These are phyloP conservation scores for Diplazon laetatorius DNA, from an alignment of 2,888 invertebrate species.

Conservation along the genomic window DNA sequence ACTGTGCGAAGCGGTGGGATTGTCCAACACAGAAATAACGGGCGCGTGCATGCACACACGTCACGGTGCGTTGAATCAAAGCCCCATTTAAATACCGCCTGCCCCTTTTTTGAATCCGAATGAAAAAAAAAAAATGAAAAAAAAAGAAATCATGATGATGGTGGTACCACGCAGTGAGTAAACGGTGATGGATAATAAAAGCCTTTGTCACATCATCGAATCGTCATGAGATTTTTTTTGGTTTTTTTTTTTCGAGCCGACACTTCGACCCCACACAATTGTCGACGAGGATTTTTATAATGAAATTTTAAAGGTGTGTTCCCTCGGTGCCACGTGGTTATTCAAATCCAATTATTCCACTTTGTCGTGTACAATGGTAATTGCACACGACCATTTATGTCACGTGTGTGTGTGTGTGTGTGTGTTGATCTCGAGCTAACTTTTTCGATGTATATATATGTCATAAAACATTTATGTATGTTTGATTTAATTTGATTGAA, in stretches of 20 bases:
- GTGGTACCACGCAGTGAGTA: constrained; percentile 11
- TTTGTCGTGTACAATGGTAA: constrained; percentile 15
- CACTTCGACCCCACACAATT: background rate
- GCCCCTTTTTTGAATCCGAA: constrained; percentile 28
- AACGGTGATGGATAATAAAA: constrained; percentile 23
- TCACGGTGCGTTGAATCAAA: constrained; percentile 34
- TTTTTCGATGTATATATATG: background rate
- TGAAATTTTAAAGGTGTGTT: constrained; percentile 3
- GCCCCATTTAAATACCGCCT: constrained; percentile 44
- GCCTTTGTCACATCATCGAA: constrained; percentile 37
- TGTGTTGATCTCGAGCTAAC: background rate
- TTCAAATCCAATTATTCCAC: constrained; percentile 23
- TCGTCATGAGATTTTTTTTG: too few species aligned
- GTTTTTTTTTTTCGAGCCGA: background rate
- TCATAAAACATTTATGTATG: background rate
- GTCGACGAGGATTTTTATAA: background rate
- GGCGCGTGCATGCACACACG: constrained; percentile 34
- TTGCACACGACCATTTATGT: background rate
- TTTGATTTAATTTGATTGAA: background rate
- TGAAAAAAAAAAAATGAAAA: constrained; percentile 16
- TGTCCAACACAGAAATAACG: constrained; percentile 6
- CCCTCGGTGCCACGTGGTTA: background rate
- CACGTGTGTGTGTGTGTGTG: too few species aligned
- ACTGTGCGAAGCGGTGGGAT: background rate
- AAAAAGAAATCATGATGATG: background rate